Conservation (phyloP, 2,888 invertebrate species). For the Leistus spinibarbis region DNA sequence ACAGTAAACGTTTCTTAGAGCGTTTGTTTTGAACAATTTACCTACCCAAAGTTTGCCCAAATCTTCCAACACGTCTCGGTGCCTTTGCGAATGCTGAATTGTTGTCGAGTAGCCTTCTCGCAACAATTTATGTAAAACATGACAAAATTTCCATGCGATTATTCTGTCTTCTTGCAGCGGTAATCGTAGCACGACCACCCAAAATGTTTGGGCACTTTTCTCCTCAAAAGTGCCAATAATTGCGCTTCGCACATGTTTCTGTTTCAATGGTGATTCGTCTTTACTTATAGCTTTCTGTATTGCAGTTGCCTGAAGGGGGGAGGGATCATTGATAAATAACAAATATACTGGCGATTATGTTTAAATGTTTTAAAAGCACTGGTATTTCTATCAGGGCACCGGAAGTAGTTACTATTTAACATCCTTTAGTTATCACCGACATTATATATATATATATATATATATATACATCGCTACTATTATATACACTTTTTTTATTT, state of each 20-base stretch:
- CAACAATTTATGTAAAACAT: constrained; percentile 94
- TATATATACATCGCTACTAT: neutral
- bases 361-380: constrained; percentile 26
- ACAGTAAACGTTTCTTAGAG: neutral
- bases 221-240: constrained; percentile 95
- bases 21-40: too few species aligned
- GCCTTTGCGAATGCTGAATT: constrained; percentile 82
- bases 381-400: constrained; percentile 26
- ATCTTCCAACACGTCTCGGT: constrained; percentile 79
- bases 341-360: too few species aligned
- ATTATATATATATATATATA: neutral
- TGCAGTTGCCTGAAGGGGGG: constrained; percentile 80
- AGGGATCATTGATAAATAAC: too few species aligned
- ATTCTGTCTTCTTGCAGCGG: constrained; percentile 93
- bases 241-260: constrained; percentile 96
- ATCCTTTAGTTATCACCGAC: constrained; percentile 30
- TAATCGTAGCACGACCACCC: constrained; percentile 71
- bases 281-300: constrained; percentile 93
- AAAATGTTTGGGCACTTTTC: constrained; percentile 89
- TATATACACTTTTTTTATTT: neutral
- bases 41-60: constrained; percentile 90
- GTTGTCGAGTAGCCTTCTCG: constrained; percentile 93
- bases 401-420: constrained; percentile 31
- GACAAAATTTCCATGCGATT: constrained; percentile 98
- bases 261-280: constrained; percentile 92